Conservation (phyloP, 2,113 vertebrate genomes). For the Sinocyclocheilus anshuiensis region DNA sequence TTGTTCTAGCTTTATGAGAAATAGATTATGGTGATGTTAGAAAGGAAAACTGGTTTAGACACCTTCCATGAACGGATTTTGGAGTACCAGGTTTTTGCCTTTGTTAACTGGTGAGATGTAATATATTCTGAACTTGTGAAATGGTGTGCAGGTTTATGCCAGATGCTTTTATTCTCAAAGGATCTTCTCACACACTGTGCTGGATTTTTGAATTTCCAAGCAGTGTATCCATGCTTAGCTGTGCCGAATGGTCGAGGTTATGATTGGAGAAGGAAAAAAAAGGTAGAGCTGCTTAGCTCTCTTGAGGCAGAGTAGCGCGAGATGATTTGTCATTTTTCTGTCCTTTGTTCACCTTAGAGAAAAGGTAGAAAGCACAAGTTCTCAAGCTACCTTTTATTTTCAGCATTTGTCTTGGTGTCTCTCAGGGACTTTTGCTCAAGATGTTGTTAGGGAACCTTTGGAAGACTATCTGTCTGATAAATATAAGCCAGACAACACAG, state of each 20-base stretch:
- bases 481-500: neutral
- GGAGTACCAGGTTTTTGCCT: conserved; percentile 40
- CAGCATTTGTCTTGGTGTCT: conserved; percentile 2
- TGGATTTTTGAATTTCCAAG: conserved; percentile 29
- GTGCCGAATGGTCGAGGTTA: conserved; percentile 52
- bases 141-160: conserved; percentile 43
- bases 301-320: neutral
- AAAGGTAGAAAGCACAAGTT: neutral
- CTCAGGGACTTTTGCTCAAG: neutral
- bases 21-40: neutral
- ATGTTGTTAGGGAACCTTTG: conserved; percentile 5
- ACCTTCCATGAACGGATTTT: conserved; percentile 36
- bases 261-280: conserved; percentile 25
- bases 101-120: conserved; percentile 55
- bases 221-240: conserved; percentile 21
- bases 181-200: conserved; percentile 4
- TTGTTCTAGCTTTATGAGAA: neutral
- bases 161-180: conserved; percentile 42
- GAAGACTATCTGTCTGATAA: neutral
- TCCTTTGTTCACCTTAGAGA: conserved; percentile 10
- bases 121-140: conserved; percentile 54
- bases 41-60: conserved; percentile 20
- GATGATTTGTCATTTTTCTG: neutral
- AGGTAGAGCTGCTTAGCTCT: conserved; percentile 11
- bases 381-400: neutral